A percentile compares a stretch with the other conserved stretches of the same genome.
These are phyloP conservation scores for Nemurella pictetii DNA, from an alignment of 2,888 invertebrate species.

Conservation along the genomic window DNA sequence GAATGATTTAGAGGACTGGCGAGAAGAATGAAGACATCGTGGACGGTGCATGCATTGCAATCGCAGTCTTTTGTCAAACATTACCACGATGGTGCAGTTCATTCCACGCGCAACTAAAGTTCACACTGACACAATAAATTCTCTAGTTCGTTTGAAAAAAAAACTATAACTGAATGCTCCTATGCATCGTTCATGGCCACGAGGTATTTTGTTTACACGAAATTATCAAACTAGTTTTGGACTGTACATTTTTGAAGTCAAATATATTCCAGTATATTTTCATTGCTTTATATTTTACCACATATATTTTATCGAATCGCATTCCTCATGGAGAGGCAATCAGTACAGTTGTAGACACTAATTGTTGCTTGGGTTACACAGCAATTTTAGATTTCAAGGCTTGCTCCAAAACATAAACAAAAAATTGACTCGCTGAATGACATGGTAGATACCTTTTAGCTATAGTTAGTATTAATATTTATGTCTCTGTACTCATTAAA, in stretches of 20 bases:
- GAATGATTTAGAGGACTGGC: background rate
- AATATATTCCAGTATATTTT: too few species aligned
- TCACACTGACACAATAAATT: too few species aligned
- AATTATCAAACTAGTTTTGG: background rate
- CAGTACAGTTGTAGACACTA: background rate
- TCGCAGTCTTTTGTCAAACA: background rate
- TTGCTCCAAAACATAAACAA: too few species aligned
- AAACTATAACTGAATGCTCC: too few species aligned
- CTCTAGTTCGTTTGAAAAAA: too few species aligned
- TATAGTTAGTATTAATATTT: too few species aligned
- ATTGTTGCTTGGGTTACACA: background rate
- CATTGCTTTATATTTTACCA: too few species aligned
- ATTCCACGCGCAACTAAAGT: background rate
- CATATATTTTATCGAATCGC: background rate
- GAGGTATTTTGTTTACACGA: too few species aligned
- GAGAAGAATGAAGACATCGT: background rate
- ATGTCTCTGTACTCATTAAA: too few species aligned
- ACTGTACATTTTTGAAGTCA: background rate
- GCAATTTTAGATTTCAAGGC: background rate
- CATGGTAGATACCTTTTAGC: too few species aligned
- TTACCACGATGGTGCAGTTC: background rate
- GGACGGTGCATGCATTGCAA: background rate
- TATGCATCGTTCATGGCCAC: too few species aligned
- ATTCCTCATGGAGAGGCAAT: background rate
- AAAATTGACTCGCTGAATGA: too few species aligned